A percentile compares a stretch with the other conserved stretches of the same genome.
Evolutionary conservation across 2,113 vertebrate species (phyloP).

Genomic region (Petroica traversi): DNA sequence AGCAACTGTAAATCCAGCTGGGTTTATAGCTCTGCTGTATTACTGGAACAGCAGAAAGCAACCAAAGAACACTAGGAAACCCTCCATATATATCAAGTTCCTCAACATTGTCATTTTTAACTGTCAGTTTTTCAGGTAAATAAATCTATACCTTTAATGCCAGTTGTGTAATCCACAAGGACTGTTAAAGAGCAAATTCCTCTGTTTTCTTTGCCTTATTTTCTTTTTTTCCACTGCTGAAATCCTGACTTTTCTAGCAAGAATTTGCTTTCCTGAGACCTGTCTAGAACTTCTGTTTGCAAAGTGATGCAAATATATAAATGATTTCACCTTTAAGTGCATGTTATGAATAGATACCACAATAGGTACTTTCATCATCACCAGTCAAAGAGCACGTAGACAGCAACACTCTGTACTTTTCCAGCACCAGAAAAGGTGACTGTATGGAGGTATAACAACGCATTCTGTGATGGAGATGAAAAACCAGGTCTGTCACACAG

Average conservation of each 20-base stretch:
- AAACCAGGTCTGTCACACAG: background rate
- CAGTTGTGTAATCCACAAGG: background rate
- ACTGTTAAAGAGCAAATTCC: background rate
- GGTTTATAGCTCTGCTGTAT: background rate
- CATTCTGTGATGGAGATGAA: background rate
- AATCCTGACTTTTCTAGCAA: background rate
- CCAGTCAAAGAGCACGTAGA: background rate
- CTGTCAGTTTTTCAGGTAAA: background rate
- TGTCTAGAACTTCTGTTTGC: background rate
- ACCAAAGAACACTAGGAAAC: background rate
- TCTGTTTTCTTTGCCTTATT: background rate
- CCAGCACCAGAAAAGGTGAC: background rate
- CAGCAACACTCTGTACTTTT: background rate
- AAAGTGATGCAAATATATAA: background rate
- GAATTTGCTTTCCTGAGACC: background rate
- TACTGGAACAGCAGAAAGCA: background rate
- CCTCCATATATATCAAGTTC: background rate
- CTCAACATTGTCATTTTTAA: background rate
- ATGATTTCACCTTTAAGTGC: background rate
- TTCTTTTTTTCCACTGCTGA: background rate
- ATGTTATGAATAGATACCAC: background rate
- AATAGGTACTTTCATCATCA: constrained; percentile 5
- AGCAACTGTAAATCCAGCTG: constrained; percentile 7
- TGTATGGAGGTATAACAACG: background rate
- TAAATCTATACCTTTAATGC: background rate